Evolutionary conservation across 2,113 vertebrate genomes (phyloP).

Genomic region (Toxotes chatareus): DNA sequence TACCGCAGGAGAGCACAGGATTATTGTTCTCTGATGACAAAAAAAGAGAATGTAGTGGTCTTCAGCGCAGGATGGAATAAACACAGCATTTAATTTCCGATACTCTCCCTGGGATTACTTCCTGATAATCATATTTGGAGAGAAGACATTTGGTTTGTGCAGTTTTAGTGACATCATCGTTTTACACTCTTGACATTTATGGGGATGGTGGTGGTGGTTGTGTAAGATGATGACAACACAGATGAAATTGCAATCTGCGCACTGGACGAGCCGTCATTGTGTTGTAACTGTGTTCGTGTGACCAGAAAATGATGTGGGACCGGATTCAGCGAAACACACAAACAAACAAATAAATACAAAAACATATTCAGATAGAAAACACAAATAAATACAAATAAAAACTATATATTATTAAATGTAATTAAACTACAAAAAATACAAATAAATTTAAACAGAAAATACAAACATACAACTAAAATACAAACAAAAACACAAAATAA

Average conservation of each 20-base stretch:
- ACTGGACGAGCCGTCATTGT: conserved; percentile 18
- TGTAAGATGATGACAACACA: conserved; percentile 39
- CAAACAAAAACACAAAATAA: too few species aligned
- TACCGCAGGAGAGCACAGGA: neutral
- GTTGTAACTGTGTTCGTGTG: conserved; percentile 11
- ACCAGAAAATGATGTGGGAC: neutral
- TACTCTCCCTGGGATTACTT: conserved; percentile 37
- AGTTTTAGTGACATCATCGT: conserved; percentile 41
- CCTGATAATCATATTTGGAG: conserved; percentile 31
- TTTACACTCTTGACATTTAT: conserved; percentile 48
- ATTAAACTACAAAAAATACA: neutral
- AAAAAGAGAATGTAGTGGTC: neutral
- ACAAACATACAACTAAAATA: too few species aligned
- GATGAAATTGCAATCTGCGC: conserved; percentile 36
- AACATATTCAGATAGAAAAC: neutral
- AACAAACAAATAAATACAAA: neutral
- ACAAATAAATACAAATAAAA: neutral
- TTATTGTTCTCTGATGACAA: conserved; percentile 34
- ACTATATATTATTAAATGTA: too few species aligned
- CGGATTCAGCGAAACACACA: neutral
- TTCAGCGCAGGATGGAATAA: conserved; percentile 7
- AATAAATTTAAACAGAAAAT: too few species aligned
- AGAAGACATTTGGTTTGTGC: conserved; percentile 32
- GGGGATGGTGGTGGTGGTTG: conserved; percentile 14
- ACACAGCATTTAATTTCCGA: conserved; percentile 48